Base-by-base conservation (phyloP, 2,888 invertebrate genomes). In the Charanyca ferruginea region DNA sequence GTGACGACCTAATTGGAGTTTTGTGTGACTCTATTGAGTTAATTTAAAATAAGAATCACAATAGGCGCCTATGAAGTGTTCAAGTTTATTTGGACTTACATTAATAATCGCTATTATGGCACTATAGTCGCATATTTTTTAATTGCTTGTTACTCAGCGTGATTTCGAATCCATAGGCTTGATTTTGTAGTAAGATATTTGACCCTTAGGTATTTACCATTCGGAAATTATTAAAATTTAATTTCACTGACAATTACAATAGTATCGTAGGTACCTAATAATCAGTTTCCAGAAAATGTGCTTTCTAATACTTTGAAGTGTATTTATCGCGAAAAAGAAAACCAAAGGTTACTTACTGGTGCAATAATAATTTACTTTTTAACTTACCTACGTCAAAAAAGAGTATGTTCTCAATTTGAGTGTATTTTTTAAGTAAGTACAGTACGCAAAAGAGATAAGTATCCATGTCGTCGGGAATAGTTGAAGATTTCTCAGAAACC, bases 1-100 rank as follows among this genome's bases (percentile, higher is more conserved):
- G 45, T 59, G 73, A 42, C 53, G 51, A 73, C 79, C 67, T 57
- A 62, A 78, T 64, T 74, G 54, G 41, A 52, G 41, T 51, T 61
- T 77, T 51, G n/a, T 28, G 57, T 69, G 41, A 52, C 48, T 49
- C 55, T 38, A 67, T 57, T 32, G 25, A 28, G 25, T 38, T 76
- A 49, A 70, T 61, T 66, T 66, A 18, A 73, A 70, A 57, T 67
- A 28, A 65, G 38, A 70, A 47, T 45, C 20, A 48, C 42, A 52
- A 69, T 35, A 55, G 41, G 45, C 32, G 42, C 47, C 45, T 63
- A 77, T 25, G 11, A 60, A 71, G 22, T 20, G 20, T 22, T 48
- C 38, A 28, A 8, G 11, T 41, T 35, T 51, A 49, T 41, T 42
- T 28, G 25, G 18, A 6, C 20, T n/a, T 9, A 44, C 41, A 42